Base-by-base conservation (phyloP, 2,797 vertebrate species). In the Bradypodion pumilum region DNA sequence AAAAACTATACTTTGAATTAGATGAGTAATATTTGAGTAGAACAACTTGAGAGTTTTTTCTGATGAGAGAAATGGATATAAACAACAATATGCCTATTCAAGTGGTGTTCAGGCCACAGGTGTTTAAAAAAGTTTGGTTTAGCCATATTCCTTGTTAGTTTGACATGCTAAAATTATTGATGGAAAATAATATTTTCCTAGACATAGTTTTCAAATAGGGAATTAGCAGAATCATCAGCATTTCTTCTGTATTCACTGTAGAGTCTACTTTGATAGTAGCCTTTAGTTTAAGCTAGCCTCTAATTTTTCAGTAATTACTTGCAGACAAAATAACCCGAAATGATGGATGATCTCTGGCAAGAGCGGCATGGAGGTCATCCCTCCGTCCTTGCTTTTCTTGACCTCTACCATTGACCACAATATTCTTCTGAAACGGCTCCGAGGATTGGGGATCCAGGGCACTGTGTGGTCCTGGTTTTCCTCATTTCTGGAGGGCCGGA, bases 291-390 rank as follows among this genome's bases (percentile, higher is more conserved):
- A 62, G 59, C 42, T 84, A 92, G 84, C 78, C 59, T 89, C 78
- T 0, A 75, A 56, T 80, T 94, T 86, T 83, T 88, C 74, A 35
- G 65, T 66, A 16, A 32, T 35, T n/a, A 29, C 32, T 66, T 12
- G 15, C 35, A 5, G 35, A 3, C 21, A 87, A 66, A 90, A 91
- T 86, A 89, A 86, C 85, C 89, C 91, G 69, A 69, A 89, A 81
- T 59, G 79, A 75, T 82, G n/a, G n/a, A n/a, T n/a, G n/a, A n/a
- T n/a, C n/a, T n/a, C n/a, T n/a, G n/a, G n/a, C n/a, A n/a, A n/a
- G n/a, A n/a, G n/a, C n/a, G n/a, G n/a, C n/a, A n/a, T n/a, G n/a
- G n/a, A n/a, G n/a, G n/a, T n/a, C n/a, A n/a, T n/a, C n/a, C n/a
- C n/a, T n/a, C n/a, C n/a, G n/a, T n/a, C n/a, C n/a, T n/a, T n/a